phyloP scores from a whole-genome alignment of 1,140 invertebrate genomes.

The Apis dorsata region DNA sequence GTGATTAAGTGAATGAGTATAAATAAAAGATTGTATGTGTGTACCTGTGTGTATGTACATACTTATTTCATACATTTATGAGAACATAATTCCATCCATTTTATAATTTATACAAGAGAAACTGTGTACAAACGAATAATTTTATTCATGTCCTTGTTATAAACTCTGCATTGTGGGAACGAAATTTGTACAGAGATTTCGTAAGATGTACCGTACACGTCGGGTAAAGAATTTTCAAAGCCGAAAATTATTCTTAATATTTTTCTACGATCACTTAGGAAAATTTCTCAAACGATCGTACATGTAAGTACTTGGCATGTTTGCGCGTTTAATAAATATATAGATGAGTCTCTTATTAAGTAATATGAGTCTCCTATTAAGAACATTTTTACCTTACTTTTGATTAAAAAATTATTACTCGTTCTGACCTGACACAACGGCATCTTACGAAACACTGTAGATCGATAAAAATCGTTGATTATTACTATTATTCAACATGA shows the following conservation, averaged over 20 bases:
- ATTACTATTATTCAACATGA: constrained; percentile 21
- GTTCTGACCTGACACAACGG: neutral
- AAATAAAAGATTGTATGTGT: neutral
- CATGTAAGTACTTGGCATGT: neutral
- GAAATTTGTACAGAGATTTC: constrained; percentile 47
- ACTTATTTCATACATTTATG: constrained; percentile 33
- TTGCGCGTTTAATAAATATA: constrained; percentile 3
- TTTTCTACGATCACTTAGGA: constrained; percentile 3
- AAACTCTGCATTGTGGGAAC: constrained; percentile 50
- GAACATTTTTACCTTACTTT: neutral
- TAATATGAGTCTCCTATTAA: too few relatives aligned
- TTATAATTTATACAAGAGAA: constrained; percentile 53
- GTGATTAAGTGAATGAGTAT: neutral
- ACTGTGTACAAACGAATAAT: constrained; percentile 51
- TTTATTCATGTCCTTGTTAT: constrained; percentile 53
- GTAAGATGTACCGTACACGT: constrained; percentile 29
- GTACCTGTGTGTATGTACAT: neutral
- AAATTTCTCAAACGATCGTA: neutral
- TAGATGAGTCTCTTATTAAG: neutral
- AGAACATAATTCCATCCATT: constrained; percentile 39
- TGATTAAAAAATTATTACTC: neutral
- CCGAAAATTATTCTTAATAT: constrained; percentile 33
- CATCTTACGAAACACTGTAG: constrained; percentile 19
- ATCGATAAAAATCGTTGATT: neutral
- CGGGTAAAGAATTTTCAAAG: constrained; percentile 20